phyloP scores from a whole-genome alignment of 1,140 invertebrate genomes.

The Anoplolepis gracilipes region DNA sequence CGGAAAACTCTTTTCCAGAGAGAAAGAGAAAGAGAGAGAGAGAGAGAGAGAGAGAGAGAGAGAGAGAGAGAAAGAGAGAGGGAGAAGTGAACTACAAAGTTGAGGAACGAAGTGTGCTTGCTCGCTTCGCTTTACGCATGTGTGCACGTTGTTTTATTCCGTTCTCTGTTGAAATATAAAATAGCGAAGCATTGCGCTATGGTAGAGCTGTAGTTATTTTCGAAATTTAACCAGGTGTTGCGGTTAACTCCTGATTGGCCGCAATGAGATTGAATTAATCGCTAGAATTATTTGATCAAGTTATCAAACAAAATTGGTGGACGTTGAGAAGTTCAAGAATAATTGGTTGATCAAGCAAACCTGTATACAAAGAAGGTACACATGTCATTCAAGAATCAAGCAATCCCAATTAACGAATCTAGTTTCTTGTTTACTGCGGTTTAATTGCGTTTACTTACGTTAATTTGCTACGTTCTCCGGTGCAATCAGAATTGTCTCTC shows the following conservation, averaged over 20 bases:
- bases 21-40: not conserved
- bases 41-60: too few species aligned
- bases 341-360: constrained; percentile 32
- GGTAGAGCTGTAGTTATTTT: not conserved
- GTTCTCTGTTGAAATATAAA: constrained; percentile 35
- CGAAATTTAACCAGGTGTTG: constrained; percentile 16
- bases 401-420: not conserved
- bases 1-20: constrained; percentile 11
- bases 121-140: constrained; percentile 17
- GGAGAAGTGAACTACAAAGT: not conserved
- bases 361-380: constrained; percentile 35
- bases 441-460: constrained; percentile 62
- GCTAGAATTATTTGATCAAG: constrained; percentile 21
- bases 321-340: constrained; percentile 33
- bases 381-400: not conserved
- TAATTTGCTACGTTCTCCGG: constrained; percentile 43
- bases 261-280: constrained; percentile 5
- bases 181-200: not conserved
- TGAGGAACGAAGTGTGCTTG: constrained; percentile 23
- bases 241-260: constrained; percentile 34
- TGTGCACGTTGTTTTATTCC: constrained; percentile 38
- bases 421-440: constrained; percentile 28
- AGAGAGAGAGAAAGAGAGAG: too few species aligned
- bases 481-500: constrained; percentile 6
- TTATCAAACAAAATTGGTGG: not conserved